These are phyloP conservation scores for Tetragonula carbonaria DNA, from an alignment of 2,888 invertebrate species.

Conservation along the genomic window DNA sequence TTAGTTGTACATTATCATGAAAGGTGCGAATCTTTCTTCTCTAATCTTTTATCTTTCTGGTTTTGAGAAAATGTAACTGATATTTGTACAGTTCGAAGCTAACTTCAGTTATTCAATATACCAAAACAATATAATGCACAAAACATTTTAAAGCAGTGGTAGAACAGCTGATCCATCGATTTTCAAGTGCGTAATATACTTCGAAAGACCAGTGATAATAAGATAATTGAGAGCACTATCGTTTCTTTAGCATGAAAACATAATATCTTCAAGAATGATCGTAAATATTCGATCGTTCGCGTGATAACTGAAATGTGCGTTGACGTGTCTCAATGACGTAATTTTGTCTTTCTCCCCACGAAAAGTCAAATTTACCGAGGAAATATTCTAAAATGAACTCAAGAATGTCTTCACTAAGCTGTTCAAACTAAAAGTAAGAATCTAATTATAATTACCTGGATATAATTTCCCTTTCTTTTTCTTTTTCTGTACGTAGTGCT, in stretches of 20 bases:
- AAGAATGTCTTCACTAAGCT: conserved; percentile 30
- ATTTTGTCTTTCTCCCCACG: conserved; percentile 49
- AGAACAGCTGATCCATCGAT: conserved; percentile 50
- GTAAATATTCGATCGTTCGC: conserved; percentile 27
- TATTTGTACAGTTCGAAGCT: conserved; percentile 17
- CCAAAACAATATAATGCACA: background rate
- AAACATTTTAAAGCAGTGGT: conserved; percentile 17
- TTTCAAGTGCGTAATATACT: conserved; percentile 15
- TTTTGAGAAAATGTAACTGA: conserved; percentile 3
- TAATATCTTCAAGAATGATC: conserved; percentile 9
- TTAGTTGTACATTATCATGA: background rate
- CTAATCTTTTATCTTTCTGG: background rate
- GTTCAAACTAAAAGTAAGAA: conserved; percentile 45
- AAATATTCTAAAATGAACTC: conserved; percentile 39
- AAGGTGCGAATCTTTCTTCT: background rate
- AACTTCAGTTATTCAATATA: conserved; percentile 39
- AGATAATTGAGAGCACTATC: background rate
- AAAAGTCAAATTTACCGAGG: conserved; percentile 36
- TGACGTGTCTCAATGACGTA: conserved; percentile 80
- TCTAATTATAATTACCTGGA: background rate
- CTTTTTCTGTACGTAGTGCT: background rate
- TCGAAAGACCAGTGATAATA: background rate
- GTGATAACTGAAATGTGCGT: conserved; percentile 61
- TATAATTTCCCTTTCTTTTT: background rate
- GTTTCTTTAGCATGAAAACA: conserved; percentile 5